These are phyloP conservation scores for Phrynocephalus versicolor DNA, from an alignment of 2,113 vertebrate species.

Conservation along the genomic window DNA sequence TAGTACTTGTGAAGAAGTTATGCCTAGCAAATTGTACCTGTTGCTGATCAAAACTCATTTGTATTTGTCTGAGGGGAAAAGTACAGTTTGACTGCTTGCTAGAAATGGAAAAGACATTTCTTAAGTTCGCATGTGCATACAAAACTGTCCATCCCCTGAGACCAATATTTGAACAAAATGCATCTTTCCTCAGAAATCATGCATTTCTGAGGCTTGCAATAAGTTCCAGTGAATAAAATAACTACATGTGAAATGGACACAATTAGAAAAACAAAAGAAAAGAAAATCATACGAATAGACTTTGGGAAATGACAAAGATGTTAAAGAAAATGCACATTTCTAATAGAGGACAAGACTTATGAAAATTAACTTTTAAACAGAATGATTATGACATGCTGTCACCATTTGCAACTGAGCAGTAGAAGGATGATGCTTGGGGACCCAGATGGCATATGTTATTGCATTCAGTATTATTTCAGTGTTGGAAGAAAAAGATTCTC, in stretches of 20 bases:
- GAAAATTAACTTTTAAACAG: no score
- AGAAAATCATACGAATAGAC: no score
- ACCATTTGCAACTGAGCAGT: no score
- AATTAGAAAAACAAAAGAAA: no score
- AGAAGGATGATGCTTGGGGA: no score
- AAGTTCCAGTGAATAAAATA: not conserved
- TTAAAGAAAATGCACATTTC: no score
- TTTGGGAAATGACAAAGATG: no score
- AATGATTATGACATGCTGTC: no score
- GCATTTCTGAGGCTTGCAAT: no score
- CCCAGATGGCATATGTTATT: not conserved
- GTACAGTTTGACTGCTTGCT: slow-evolving; percentile 23
- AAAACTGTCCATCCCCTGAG: not conserved
- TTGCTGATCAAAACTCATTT: slow-evolving; percentile 16
- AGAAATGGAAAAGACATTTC: not conserved
- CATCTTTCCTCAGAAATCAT: not conserved
- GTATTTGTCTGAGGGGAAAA: slow-evolving; percentile 32
- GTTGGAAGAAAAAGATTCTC: not conserved
- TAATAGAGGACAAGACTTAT: no score
- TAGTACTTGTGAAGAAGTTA: not conserved
- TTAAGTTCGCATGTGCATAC: not conserved
- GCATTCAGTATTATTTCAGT: not conserved
- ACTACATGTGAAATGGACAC: not conserved
- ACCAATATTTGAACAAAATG: not conserved
- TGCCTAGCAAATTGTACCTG: not conserved